Base-by-base conservation (phyloP, 1,140 invertebrate genomes). In the Pseudachorutes palmiensis region DNA sequence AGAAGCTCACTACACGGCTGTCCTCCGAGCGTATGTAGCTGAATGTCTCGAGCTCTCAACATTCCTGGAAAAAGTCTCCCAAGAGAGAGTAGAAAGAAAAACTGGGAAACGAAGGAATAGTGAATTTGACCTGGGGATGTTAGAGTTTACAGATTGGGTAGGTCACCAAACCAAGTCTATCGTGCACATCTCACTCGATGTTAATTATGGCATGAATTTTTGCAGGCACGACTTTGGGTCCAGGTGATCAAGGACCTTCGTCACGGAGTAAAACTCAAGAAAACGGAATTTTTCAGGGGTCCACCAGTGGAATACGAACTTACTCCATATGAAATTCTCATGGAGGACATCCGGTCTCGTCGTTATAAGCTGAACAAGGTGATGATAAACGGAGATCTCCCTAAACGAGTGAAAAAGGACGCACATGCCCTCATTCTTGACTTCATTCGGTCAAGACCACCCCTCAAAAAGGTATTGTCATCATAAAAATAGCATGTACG, bases 281-380 rank as follows among this genome's bases (percentile, higher is more conserved):
- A 96, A 78, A 89, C 94, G 1, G 78, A 74, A 73, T 70, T 62
- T 2, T 60, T 61, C 1, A 63, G 70, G 19, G 84, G 84, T 48
- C 82, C 86, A 14, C 74, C 79, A 49, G 83, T 90, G 65, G 93
- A 97, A 79, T 97, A 89, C 79, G 92, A 96, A 79, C 78, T 97
- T 69, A 98, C 94, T n/a, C 94, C 94, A 9, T 97, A 96, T 78
- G 94, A 97, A 81, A 95, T 95, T 75, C 82, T 98, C 16, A 94
- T 97, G 88, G 92, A 97, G 75, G 94, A 97, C 76, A 97, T 98
- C 71, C 81, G 92, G 72, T 88, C 89, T 29, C 86, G 90, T 74
- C 84, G 89, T 74, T 97, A 93, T 80, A 90, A 88, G 75, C 77
- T 84, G 26, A 81, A 82, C 65, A 90, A 90, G 79, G 88, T 86